phyloP scores from a whole-genome alignment of 2,113 vertebrate species.

The Callionymus lyra region DNA sequence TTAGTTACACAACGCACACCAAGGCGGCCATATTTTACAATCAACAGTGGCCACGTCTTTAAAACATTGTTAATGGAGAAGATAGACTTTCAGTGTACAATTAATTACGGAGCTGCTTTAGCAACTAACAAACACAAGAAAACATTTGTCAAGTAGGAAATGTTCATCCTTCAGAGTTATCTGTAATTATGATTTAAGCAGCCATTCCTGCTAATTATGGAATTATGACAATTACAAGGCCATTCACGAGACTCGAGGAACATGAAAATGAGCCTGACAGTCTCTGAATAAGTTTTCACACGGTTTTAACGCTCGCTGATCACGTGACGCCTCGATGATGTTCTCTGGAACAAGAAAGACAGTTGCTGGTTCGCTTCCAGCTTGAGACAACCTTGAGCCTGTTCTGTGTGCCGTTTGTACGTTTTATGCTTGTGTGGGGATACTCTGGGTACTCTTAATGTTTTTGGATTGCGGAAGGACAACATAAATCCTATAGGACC shows the following conservation, averaged over 20 bases:
- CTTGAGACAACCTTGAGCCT: too few species aligned
- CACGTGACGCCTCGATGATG: too few species aligned
- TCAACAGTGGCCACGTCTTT: slow-evolving; percentile 54
- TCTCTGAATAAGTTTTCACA: too few species aligned
- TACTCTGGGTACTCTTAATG: too few species aligned
- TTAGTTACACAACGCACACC: slow-evolving; percentile 54
- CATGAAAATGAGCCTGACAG: slow-evolving; percentile 3
- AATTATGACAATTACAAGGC: slow-evolving; percentile 26
- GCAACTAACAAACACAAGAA: slow-evolving; percentile 3
- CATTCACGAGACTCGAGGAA: slow-evolving; percentile 24
- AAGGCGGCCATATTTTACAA: slow-evolving; percentile 38
- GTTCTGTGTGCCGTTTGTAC: too few species aligned
- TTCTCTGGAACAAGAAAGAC: too few species aligned
- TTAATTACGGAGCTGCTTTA: slow-evolving; percentile 19
- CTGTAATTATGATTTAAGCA: slow-evolving; percentile 8
- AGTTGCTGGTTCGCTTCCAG: too few species aligned
- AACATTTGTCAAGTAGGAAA: background rate
- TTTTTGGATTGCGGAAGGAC: too few species aligned
- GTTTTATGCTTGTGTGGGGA: too few species aligned
- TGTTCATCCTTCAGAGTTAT: background rate
- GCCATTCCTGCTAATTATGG: slow-evolving; percentile 18
- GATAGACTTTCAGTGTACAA: slow-evolving; percentile 13
- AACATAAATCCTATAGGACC: too few species aligned
- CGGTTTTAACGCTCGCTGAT: too few species aligned
- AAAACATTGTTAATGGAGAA: slow-evolving; percentile 31